Evolutionary conservation across 2,797 vertebrate species (phyloP).

Genomic region (Melopsittacus undulatus): DNA sequence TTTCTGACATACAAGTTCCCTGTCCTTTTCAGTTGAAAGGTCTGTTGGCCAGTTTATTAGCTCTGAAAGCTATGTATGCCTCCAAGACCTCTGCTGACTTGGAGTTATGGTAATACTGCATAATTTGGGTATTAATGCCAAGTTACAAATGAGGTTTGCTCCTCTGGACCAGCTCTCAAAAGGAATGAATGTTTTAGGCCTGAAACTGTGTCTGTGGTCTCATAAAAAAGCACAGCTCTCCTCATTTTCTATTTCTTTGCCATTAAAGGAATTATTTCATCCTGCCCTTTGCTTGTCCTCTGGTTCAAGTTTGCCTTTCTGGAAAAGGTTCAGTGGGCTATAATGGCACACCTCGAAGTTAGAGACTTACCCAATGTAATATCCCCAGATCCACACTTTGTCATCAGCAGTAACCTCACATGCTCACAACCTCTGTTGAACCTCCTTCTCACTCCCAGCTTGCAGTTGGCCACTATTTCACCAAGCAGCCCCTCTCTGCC

Average conservation of each 20-base stretch:
- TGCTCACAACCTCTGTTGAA: fast-evolving
- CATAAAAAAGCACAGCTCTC: background rate
- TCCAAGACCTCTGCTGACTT: conserved; percentile 23
- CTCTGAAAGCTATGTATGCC: background rate
- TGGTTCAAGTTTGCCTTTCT: background rate
- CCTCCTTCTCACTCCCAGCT: background rate
- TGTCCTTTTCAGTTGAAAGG: background rate
- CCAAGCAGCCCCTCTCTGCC: fast-evolving
- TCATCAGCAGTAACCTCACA: background rate
- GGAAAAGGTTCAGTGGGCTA: background rate
- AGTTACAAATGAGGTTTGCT: conserved; percentile 8
- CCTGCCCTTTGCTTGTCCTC: background rate
- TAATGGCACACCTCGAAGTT: background rate
- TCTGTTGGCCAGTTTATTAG: background rate
- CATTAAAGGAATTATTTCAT: background rate
- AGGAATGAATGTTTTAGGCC: background rate
- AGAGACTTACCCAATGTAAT: background rate
- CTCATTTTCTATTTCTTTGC: background rate
- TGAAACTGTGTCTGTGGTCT: background rate
- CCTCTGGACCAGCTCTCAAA: background rate
- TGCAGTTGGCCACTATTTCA: background rate
- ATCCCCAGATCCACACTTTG: fast-evolving
- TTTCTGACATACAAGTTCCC: background rate
- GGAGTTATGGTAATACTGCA: background rate
- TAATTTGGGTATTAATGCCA: background rate